Evolutionary conservation across 2,888 invertebrate species (phyloP).

Genomic region (Nomada flava): DNA sequence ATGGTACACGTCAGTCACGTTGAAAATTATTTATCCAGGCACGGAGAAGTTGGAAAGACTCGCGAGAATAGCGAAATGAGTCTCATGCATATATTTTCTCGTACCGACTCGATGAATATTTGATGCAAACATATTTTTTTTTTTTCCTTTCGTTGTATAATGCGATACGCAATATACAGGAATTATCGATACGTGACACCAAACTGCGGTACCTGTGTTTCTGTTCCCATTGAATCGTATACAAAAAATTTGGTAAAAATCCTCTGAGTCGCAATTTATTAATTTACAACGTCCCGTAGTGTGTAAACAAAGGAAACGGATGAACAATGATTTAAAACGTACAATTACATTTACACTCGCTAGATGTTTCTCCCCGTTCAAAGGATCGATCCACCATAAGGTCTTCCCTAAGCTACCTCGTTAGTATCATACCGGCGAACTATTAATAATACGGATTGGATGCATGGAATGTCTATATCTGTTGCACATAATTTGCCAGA

Average conservation of each 20-base stretch:
- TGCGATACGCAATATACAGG: background rate
- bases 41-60: background rate
- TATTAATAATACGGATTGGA: conserved; percentile 14
- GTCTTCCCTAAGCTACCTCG: background rate
- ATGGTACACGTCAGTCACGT: background rate
- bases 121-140: conserved; percentile 9
- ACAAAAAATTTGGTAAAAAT: no score
- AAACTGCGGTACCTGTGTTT: background rate
- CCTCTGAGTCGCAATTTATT: background rate
- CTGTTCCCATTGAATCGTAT: no score
- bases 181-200: background rate
- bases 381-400: background rate
- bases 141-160: background rate
- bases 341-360: background rate
- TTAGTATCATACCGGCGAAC: background rate
- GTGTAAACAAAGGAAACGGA: background rate
- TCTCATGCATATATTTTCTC: conserved; percentile 4
- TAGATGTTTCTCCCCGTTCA: background rate
- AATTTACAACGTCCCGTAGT: background rate
- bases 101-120: conserved; percentile 7
- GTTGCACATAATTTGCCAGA: conserved; percentile 11
- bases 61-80: conserved; percentile 3
- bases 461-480: background rate
- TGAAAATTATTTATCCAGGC: conserved; percentile 1
- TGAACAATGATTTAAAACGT: background rate